These are phyloP conservation scores for Rhincodon typus DNA, from an alignment of 2,797 vertebrate species.

Conservation along the genomic window DNA sequence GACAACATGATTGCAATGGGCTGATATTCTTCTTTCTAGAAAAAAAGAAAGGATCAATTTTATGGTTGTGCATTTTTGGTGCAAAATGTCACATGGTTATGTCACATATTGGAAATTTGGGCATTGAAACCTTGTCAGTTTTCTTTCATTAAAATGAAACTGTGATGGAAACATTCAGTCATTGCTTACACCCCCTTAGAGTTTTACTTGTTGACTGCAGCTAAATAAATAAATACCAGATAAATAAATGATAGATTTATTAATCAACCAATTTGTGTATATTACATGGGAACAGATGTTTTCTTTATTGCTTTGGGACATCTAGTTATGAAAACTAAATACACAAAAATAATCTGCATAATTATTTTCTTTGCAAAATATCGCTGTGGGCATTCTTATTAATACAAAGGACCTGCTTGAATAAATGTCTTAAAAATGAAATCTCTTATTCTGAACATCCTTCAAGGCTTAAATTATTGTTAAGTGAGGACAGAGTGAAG, in stretches of 20 bases:
- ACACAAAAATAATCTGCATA: background rate
- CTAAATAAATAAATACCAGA: background rate
- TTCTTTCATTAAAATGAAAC: background rate
- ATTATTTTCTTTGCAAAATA: background rate
- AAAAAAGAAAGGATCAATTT: background rate
- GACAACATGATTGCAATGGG: background rate
- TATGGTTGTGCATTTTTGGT: background rate
- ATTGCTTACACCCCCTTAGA: background rate
- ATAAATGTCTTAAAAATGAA: background rate
- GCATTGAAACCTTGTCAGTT: background rate
- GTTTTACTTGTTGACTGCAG: background rate
- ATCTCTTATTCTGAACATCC: background rate
- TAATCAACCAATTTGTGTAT: background rate
- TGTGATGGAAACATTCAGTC: background rate
- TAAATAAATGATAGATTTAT: background rate
- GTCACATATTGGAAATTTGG: background rate
- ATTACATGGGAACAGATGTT: background rate
- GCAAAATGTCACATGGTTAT: background rate
- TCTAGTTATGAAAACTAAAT: background rate
- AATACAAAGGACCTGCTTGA: background rate
- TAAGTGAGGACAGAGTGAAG: background rate
- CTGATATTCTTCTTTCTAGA: background rate
- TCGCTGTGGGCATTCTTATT: background rate
- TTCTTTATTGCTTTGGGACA: background rate
- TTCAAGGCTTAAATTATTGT: background rate